Evolutionary conservation across 2,888 invertebrate species (phyloP), one percentile per base, ranked within the genome.

Genomic region (Odontocolon sp.): DNA sequence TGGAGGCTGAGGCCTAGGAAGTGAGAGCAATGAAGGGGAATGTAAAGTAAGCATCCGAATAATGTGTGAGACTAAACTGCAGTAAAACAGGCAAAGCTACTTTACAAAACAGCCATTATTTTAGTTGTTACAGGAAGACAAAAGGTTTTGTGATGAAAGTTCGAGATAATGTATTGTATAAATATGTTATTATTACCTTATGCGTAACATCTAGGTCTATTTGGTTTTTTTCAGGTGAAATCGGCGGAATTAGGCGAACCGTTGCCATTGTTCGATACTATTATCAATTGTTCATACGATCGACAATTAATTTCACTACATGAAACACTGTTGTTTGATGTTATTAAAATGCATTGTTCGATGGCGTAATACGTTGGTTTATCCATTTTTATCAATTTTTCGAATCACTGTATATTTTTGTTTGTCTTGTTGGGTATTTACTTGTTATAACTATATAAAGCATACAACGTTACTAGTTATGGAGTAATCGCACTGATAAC

Each of bases 161-260:
- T n/a, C n/a, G n/a, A n/a, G n/a, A n/a, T n/a, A n/a, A n/a, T n/a
- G n/a, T n/a, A n/a, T n/a, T n/a, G n/a, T n/a, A n/a, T n/a, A n/a
- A 59, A 33, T 6, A 26, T 50, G 23, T 66, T n/a, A 47, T 67
- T 6, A 74, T 80, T 81, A 80, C 79, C 80, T 81, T 80, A 63
- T 80, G 76, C 61, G 69, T 68, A 66, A 64, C 81, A 80, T 81
- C 69, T 80, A 74, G 75, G 54, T 79, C 75, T 77, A 73, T 77
- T 36, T 64, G 70, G 42, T 61, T 72, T 71, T 76, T 80, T 78
- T 81, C 77, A 81, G 77, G 80, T 81, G 77, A 73, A 81, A 76
- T 81, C 80, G 68, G 77, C 69, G 75, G 77, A 79, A 81, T 80
- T 76, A 81, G 80, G 74, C 71, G 80, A 75, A 77, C 75, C 69